Evolutionary conservation across 2,797 vertebrate species (phyloP).

Genomic region (Syndactyla subalaris): DNA sequence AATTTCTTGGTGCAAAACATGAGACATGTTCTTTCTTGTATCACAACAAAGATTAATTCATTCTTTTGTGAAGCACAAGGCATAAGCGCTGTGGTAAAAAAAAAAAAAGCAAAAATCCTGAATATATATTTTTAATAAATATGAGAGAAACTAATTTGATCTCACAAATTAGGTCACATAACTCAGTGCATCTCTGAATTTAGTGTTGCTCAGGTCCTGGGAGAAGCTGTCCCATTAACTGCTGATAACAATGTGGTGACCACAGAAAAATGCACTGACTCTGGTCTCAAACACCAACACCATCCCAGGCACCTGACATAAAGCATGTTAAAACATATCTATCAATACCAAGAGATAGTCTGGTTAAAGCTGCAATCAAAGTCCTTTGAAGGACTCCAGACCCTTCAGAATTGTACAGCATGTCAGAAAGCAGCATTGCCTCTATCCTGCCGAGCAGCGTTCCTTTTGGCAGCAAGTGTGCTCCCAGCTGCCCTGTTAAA

Average conservation of each 20-base stretch:
- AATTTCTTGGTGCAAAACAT: constrained; percentile 56
- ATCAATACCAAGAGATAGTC: neutral
- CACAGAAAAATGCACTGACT: neutral
- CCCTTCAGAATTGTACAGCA: neutral
- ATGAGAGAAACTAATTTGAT: neutral
- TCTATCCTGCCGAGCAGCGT: neutral
- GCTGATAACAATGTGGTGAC: neutral
- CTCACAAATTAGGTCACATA: neutral
- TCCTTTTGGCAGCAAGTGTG: neutral
- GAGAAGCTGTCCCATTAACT: neutral
- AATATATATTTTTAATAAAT: neutral
- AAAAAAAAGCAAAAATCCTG: neutral
- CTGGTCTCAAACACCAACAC: neutral
- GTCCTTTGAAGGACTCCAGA: neutral
- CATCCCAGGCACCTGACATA: neutral
- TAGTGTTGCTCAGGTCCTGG: neutral
- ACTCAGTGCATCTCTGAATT: neutral
- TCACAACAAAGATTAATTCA: constrained; percentile 58
- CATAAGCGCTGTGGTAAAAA: neutral
- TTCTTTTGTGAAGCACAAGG: constrained; percentile 56
- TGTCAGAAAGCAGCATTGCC: accelerated
- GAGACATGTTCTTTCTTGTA: constrained; percentile 74
- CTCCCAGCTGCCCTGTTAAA: neutral
- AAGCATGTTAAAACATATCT: neutral
- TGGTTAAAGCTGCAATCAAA: neutral